phyloP scores from a whole-genome alignment of 2,888 invertebrate species.

The Mythimna vitellina region DNA sequence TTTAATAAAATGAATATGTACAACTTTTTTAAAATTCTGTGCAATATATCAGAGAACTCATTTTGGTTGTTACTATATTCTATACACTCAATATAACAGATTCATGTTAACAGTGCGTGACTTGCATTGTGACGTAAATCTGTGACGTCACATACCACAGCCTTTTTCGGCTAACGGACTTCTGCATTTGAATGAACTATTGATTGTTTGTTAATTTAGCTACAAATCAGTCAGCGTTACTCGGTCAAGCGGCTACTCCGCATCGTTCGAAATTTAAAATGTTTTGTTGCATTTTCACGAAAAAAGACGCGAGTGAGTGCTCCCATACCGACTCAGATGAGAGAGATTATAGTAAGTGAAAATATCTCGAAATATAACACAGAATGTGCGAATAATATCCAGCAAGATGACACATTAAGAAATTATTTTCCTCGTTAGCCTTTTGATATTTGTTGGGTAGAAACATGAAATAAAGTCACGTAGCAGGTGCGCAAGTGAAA shows the following conservation, averaged over 20 bases:
- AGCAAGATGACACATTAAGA: conserved; percentile 32
- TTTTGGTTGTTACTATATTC: conserved; percentile 4
- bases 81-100: not conserved
- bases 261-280: conserved; percentile 56
- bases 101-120: conserved; percentile 27
- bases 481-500: conserved; percentile 53
- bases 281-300: conserved; percentile 71
- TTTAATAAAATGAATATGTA: conserved; percentile 24
- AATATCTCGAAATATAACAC: conserved; percentile 38
- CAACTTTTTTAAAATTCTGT: conserved; percentile 13
- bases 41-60: conserved; percentile 7
- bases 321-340: conserved; percentile 58
- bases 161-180: conserved; percentile 56
- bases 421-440: conserved; percentile 63
- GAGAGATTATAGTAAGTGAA: conserved; percentile 65
- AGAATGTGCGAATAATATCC: conserved; percentile 40
- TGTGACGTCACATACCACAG: conserved; percentile 31
- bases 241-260: conserved; percentile 25
- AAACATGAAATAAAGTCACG: conserved; percentile 68
- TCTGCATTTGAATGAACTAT: conserved; percentile 70
- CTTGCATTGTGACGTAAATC: conserved; percentile 25
- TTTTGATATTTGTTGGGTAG: conserved; percentile 60
- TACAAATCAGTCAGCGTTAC: conserved; percentile 48
- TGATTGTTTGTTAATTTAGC: conserved; percentile 74
- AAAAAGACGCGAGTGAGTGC: conserved; percentile 58